Conservation (phyloP, 1,140 invertebrate species). For the Drosophila setifemur region DNA sequence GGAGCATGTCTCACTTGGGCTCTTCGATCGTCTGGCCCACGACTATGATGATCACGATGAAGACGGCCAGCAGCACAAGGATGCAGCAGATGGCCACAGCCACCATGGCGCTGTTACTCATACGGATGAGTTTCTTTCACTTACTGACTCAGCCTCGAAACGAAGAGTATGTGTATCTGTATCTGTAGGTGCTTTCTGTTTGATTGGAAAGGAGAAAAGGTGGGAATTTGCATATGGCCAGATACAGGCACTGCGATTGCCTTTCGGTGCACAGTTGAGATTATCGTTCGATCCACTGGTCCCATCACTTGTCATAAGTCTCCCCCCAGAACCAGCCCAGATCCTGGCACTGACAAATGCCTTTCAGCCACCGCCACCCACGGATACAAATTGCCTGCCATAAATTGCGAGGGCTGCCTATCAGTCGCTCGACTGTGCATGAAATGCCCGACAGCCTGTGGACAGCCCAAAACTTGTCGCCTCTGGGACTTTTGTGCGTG, state of each 20-base stretch:
- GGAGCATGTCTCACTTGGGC: conserved; percentile 84
- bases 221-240: conserved; percentile 45
- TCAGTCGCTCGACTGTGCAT: conserved; percentile 68
- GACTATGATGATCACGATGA: conserved; percentile 90
- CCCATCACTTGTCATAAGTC: conserved; percentile 61
- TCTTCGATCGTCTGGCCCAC: conserved; percentile 88
- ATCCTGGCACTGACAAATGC: conserved; percentile 61
- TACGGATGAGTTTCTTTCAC: conserved; percentile 21
- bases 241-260: background rate
- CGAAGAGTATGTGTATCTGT: background rate
- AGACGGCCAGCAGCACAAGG: conserved; percentile 88
- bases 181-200: conserved; percentile 11
- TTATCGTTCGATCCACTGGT: conserved; percentile 41
- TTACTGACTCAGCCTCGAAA: conserved; percentile 12
- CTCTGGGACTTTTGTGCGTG: conserved; percentile 11
- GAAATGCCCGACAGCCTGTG: conserved; percentile 69
- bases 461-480: conserved; percentile 73
- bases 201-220: conserved; percentile 21
- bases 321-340: background rate
- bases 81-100: conserved; percentile 91
- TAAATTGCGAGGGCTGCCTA: conserved; percentile 68
- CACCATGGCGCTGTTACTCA: conserved; percentile 86
- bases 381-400: conserved; percentile 69
- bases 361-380: background rate
- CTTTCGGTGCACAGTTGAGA: conserved; percentile 65